Evolutionary conservation across 2,797 vertebrate species (phyloP), one percentile per base, ranked within the genome.

Genomic region (Thalassophryne amazonica): DNA sequence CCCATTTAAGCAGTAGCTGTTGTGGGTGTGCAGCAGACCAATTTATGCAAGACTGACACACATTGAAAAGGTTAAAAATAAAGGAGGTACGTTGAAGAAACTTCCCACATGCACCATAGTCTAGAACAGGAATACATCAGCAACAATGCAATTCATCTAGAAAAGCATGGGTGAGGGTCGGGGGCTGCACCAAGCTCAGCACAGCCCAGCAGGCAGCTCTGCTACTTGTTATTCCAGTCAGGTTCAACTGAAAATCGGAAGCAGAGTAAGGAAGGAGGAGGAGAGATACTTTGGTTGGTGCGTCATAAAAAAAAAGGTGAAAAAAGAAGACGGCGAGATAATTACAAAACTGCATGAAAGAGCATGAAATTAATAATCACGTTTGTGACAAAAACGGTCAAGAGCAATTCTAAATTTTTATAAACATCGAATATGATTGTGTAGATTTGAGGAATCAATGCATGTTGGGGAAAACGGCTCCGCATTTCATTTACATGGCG

Each of bases 161-260:
- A 34, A 19, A 11, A 64, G 49, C 19, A 63, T 33, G 30, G 38
- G 34, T 6, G 45, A 36, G 32, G 33, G 49, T 43, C 17, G 13
- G 59, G n/a, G 36, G 66, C 57, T 73, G 67, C 66, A 69, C 9
- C 61, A 46, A 59, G 45, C 38, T 62, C 34, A 1, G 62, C 39
- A 21, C 30, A 74, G 59, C 72, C 55, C 51, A 55, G 66, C 71
- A 58, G 64, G 51, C 65, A 6, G 58, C 73, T 4, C 35, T 46
- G 64, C 73, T 89, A 73, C 81, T 91, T 91, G 74, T 68, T 89
- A 91, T 90, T 89, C 89, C 29, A 29, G 69, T 89, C 87, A 83
- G 75, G 80, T 61, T 62, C 42, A 18, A 40, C 66, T 61, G 48
- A 69, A 63, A 84, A 73, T 72, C 60, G 75, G 45, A 56, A 57